phyloP scores from a whole-genome alignment of 2,113 vertebrate species.

The Rhinogobius similis region DNA sequence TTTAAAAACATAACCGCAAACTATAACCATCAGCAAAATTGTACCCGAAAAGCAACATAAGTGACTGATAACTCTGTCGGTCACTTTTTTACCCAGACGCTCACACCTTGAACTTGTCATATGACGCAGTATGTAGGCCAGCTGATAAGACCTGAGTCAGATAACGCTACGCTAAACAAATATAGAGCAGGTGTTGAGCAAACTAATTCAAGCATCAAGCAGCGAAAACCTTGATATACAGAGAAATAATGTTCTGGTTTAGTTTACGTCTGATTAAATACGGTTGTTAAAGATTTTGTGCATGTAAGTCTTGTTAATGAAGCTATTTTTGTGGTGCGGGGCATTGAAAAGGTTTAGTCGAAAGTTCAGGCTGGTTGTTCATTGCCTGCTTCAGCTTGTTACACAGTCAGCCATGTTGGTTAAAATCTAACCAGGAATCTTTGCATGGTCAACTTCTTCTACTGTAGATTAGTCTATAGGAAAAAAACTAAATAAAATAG shows the following conservation, averaged over 20 bases:
- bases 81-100: constrained; percentile 4
- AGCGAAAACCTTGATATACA: background rate
- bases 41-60: background rate
- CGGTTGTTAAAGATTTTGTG: constrained; percentile 11
- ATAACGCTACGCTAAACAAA: constrained; percentile 28
- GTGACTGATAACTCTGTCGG: background rate
- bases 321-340: constrained; percentile 11
- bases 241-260: constrained; percentile 27
- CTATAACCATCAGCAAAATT: background rate
- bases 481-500: background rate
- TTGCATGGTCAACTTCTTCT: background rate
- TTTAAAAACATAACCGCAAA: background rate
- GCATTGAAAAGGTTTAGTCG: constrained; percentile 20
- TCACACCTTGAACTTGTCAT: constrained; percentile 5
- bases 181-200: background rate
- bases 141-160: constrained; percentile 38
- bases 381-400: constrained; percentile 18
- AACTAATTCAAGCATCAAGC: constrained; percentile 19
- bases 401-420: constrained; percentile 7
- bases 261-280: background rate
- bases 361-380: constrained; percentile 37
- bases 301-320: background rate
- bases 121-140: constrained; percentile 31
- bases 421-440: background rate
- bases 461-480: background rate